These are phyloP conservation scores for Neosalanx taihuensis DNA, from an alignment of 2,797 vertebrate species.

Conservation along the genomic window DNA sequence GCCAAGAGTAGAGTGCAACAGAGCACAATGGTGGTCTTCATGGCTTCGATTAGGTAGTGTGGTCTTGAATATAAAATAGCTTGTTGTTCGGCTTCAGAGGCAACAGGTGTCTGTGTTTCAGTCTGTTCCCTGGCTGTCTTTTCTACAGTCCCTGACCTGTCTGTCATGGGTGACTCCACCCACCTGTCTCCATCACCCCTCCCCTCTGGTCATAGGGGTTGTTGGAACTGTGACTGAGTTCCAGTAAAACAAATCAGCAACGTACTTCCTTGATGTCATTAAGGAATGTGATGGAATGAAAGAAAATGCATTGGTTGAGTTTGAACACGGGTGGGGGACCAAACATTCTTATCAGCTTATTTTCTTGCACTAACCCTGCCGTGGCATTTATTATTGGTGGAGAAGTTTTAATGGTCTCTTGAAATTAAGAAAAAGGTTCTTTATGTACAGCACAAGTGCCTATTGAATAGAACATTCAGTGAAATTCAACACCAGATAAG, in stretches of 20 bases:
- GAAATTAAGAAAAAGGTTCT: no score
- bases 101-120: conserved; percentile 14
- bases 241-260: not conserved
- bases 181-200: conserved; percentile 12
- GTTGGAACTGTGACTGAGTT: not conserved
- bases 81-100: conserved; percentile 8
- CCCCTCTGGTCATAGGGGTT: not conserved
- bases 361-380: no score
- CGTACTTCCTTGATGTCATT: no score
- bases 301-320: no score
- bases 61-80: not conserved
- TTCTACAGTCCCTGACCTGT: conserved; percentile 19
- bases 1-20: conserved; percentile 30
- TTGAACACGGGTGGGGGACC: no score
- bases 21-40: conserved; percentile 39
- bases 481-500: no score
- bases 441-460: no score
- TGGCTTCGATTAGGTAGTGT: conserved; percentile 12
- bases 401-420: no score
- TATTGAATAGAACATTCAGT: no score
- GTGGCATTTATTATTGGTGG: no score
- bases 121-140: not conserved
- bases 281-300: no score
- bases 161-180: not conserved
- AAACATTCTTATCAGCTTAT: no score